Base-by-base conservation (phyloP, 2,113 vertebrate genomes). In the Poecile atricapillus region DNA sequence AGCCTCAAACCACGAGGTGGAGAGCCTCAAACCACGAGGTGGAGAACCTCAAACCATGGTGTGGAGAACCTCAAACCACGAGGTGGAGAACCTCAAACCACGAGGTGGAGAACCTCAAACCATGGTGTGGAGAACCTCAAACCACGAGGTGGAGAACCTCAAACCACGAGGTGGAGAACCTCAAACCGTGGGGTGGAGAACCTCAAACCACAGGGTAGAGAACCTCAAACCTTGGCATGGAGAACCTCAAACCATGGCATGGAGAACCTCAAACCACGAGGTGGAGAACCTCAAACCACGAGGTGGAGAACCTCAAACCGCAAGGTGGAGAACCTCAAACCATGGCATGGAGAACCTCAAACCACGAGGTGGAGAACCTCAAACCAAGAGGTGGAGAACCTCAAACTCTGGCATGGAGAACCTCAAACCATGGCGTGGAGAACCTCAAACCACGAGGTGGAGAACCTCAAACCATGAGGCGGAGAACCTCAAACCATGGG, bases 201-300 rank as follows among this genome's bases (percentile, higher is more conserved):
- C 7, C 8, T 58, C 2, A 2, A 39, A n/a, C n/a, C n/a, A 8
- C 0, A 9, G 49, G 13, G 23, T 31, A 5, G 6, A 63, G 27
- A 65, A 4, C 7, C 8, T 58, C 2, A 2, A 8, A n/a, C n/a
- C n/a, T n/a, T 0, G 10, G 49, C 11, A 21, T 31, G 6, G 6
- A 63, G 27, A 65, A 4, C 7, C 8, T 58, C 2, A 2, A n/a
- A n/a, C n/a, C n/a, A n/a, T n/a, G n/a, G n/a, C n/a, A n/a, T n/a
- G n/a, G n/a, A n/a, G n/a, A n/a, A n/a, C n/a, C n/a, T n/a, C n/a
- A n/a, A n/a, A n/a, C n/a, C n/a, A 8, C 0, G 10, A 53, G 13
- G 23, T 31, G 6, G 6, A 63, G 27, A 65, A 4, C 7, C 8
- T 58, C 2, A 2, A n/a, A n/a, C n/a, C n/a, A 8, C 0, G 10